Base-by-base conservation (phyloP, 2,113 vertebrate species). In the Pimephales promelas region DNA sequence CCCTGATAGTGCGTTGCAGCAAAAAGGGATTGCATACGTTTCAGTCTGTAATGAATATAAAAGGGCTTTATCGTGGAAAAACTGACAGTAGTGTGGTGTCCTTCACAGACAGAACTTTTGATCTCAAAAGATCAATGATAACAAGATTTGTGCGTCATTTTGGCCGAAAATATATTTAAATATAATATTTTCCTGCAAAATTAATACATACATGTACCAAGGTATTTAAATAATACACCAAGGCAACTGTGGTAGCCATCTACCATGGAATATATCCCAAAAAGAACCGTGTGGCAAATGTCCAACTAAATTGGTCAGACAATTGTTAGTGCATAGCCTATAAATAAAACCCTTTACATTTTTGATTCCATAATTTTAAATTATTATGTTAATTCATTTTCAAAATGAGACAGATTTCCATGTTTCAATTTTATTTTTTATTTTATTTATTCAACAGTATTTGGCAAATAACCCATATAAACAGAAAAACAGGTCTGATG, bases 1-100 rank as follows among this genome's bases (percentile, higher is more conserved):
- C 57, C 68, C 76, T 84, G 59, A 83, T 22, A 24, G 54, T 24
- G 52, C 68, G 43, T 49, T 83, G 77, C 70, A 75, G 70, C 11
- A 82, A 40, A 28, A 75, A 26, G 43, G 34, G 64, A 74, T 31
- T 16, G 62, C 28, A 70, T 54, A 81, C 79, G 24, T 66, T 49
- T 52, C 43, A 34, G 24, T 34, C 9, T 45, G 7, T 45, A 62
- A 62, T 7, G 14, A 49, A 64, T 26, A 66, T 66, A 66, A 79
- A 64, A 10, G 31, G 6, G 36, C 4, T 8, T 64, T n/a, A 11
- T 79, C 16, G 34, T 49, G 36, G n/a, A 14, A 47, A 49, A 31
- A 26, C n/a, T 72, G 40, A 72, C n/a, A 16, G 13, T 11, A 16
- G 13, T 11, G n/a, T 72, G 2, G 20, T 40, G 34, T 36, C 64